These are phyloP conservation scores for Gyrodactylus bullatarudis DNA, from an alignment of 1,140 invertebrate species.

Conservation along the genomic window DNA sequence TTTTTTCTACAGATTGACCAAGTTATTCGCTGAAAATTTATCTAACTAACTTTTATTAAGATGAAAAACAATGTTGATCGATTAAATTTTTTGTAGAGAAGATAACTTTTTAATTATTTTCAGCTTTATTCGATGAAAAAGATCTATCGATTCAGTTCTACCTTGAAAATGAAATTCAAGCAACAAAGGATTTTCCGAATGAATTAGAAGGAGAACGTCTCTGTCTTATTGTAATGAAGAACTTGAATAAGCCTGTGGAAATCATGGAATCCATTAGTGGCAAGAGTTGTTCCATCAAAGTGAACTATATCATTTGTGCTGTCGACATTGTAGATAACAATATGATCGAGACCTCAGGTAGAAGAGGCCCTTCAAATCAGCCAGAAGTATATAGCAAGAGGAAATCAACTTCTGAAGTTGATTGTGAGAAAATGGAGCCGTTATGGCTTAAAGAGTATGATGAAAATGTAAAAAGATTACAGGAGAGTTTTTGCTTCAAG, in stretches of 20 bases:
- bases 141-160: neutral
- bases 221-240: neutral
- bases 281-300: neutral
- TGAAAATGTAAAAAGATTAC: neutral
- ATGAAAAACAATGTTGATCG: too few relatives aligned
- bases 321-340: neutral
- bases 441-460: neutral
- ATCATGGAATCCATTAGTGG: neutral
- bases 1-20: too few relatives aligned
- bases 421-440: neutral
- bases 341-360: neutral
- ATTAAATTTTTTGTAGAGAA: too few relatives aligned
- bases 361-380: neutral
- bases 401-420: too few relatives aligned
- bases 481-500: neutral
- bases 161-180: neutral
- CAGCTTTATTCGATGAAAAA: too few relatives aligned
- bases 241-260: neutral
- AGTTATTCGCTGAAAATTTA: too few relatives aligned
- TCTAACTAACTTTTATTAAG: too few relatives aligned
- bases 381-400: neutral
- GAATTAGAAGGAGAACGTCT: neutral
- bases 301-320: neutral
- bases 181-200: neutral
- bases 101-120: too few relatives aligned